phyloP scores from a whole-genome alignment of 2,888 invertebrate species.

The Sepiola atlantica region DNA sequence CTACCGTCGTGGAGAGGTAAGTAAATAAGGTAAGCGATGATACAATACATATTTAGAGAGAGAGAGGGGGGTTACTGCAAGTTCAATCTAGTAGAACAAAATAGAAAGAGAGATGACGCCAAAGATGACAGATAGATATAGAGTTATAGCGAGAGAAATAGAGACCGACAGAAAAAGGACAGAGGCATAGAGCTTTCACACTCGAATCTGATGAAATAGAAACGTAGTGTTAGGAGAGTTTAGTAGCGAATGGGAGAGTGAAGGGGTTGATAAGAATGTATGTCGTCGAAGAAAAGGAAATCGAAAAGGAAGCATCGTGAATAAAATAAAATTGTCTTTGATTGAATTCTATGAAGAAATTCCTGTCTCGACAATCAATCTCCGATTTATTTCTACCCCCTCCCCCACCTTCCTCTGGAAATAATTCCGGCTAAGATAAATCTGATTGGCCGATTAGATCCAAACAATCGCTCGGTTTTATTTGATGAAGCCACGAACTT shows the following conservation, averaged over 20 bases:
- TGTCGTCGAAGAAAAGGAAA: too few species aligned
- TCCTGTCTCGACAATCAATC: slow-evolving; percentile 6
- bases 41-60: too few species aligned
- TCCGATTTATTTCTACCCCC: not conserved
- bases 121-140: not conserved
- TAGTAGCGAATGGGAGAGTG: not conserved
- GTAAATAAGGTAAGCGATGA: too few species aligned
- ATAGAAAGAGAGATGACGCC: too few species aligned
- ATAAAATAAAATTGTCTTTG: not conserved
- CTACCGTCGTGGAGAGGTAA: too few species aligned
- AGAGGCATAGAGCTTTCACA: too few species aligned
- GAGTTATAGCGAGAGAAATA: not conserved
- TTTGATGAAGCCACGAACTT: not conserved
- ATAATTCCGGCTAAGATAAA: not conserved
- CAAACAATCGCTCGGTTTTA: not conserved
- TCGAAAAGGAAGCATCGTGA: too few species aligned
- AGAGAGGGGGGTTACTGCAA: too few species aligned
- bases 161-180: too few species aligned
- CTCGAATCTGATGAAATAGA: too few species aligned
- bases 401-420: not conserved
- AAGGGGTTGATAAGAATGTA: not conserved
- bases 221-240: too few species aligned
- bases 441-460: not conserved
- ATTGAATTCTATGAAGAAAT: not conserved
- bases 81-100: too few species aligned